Conservation (phyloP, 2,888 invertebrate genomes). For the Ametastegia equiseti region DNA sequence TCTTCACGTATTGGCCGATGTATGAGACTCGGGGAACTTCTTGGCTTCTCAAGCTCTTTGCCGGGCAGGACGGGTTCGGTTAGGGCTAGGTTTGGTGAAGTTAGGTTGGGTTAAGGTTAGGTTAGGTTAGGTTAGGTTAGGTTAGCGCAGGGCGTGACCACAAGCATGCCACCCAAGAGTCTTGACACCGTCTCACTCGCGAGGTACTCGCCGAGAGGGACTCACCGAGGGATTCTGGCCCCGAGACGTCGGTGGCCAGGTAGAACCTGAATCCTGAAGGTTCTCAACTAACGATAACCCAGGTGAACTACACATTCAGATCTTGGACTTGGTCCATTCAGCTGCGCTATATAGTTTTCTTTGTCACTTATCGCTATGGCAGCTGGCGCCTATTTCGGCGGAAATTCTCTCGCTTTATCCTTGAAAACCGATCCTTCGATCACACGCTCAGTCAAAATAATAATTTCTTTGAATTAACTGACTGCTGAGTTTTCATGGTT, state of each 20-base stretch:
- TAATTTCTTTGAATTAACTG: neutral
- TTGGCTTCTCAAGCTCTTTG: slow-evolving; percentile 17
- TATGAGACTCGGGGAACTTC: slow-evolving; percentile 39
- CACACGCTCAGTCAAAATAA: neutral
- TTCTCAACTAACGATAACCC: slow-evolving; percentile 64
- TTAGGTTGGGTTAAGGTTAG: slow-evolving; percentile 29
- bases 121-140: slow-evolving; percentile 60
- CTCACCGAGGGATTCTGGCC: slow-evolving; percentile 39
- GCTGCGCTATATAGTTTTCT: neutral
- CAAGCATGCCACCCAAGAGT: slow-evolving; percentile 69
- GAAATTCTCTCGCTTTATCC: neutral
- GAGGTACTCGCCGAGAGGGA: slow-evolving; percentile 42
- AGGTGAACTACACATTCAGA: neutral
- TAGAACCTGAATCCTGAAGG: slow-evolving; percentile 73
- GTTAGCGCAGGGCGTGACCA: slow-evolving; percentile 68
- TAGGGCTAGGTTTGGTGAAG: slow-evolving; percentile 14
- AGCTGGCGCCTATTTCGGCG: neutral
- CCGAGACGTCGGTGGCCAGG: slow-evolving; percentile 60
- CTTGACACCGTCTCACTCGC: slow-evolving; percentile 57
- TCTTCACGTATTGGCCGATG: neutral
- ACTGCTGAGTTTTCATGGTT: neutral
- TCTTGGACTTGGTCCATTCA: neutral
- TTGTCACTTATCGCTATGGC: too few relatives aligned
- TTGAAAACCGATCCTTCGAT: neutral
- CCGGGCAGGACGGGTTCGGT: slow-evolving; percentile 15